Evolutionary conservation across 2,113 vertebrate genomes (phyloP), one percentile per base, ranked within the genome.

Genomic region (Platanista minor): DNA sequence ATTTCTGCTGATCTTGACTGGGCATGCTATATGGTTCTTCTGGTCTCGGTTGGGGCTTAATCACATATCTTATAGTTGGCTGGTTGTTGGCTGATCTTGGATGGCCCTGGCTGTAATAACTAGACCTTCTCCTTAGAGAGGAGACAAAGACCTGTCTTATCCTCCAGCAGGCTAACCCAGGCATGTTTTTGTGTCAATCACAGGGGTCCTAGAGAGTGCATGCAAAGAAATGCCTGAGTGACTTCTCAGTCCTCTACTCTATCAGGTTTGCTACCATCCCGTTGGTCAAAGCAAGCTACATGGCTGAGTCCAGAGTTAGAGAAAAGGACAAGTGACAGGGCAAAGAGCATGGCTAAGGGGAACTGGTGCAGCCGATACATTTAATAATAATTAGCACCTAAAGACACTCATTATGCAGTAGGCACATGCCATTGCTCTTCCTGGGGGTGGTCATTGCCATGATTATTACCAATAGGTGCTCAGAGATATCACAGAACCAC

Each of bases 11-110:
- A 36, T n/a, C 85, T 11, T 29, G 62, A 10, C 36, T 1, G 23
- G 8, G n/a, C 1, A 1, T 8, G 29, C 80, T 59, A 17, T 57
- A 21, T 25, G 39, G 10, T 27, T 62, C 49, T 39, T 36, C 69
- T 57, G 27, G 11, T 31, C 74, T 75, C 36, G 8, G 0, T 0
- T 57, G 61, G 49, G 46, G 41, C 43, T 64, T 27, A 12, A 18
- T 33, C 46, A 5, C 6, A 0, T 2, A 41, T n/a, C 31, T 52
- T 18, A 2, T 2, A 1, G 8, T 36, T 13, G 15, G 39, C 23
- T 61, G 17, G 62, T 43, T 12, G 12, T 8, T 52, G 49, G 46
- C 57, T 52, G 46, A 39, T 36, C 23, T 46, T 61, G 52, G 67
- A 23, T 46, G 84, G 49, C 49, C 39, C 20, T 31, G 67, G 41